These are phyloP conservation scores for Temnothorax rugatulus DNA, from an alignment of 2,888 invertebrate genomes.

Conservation along the genomic window DNA sequence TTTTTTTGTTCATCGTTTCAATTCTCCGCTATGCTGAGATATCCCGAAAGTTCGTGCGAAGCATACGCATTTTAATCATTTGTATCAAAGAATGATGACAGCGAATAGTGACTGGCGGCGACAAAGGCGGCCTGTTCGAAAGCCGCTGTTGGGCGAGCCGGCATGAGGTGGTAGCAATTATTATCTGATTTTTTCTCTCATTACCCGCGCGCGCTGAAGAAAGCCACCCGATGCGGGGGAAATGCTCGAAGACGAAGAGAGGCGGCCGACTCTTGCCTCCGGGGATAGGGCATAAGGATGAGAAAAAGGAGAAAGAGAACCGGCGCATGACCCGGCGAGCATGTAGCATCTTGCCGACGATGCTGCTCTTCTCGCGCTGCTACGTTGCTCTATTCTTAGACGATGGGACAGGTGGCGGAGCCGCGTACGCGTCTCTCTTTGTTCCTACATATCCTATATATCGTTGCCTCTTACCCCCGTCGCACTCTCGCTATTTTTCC, in stretches of 20 bases:
- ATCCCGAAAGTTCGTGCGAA: slow-evolving; percentile 3
- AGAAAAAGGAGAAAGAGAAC: slow-evolving; percentile 64
- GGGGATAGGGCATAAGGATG: slow-evolving; percentile 63
- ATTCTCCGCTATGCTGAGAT: too few relatives aligned
- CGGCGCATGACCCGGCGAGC: slow-evolving; percentile 65
- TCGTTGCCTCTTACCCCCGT: slow-evolving; percentile 42
- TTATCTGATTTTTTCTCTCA: slow-evolving; percentile 78
- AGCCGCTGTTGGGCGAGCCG: slow-evolving; percentile 20
- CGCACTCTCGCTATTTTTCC: slow-evolving; percentile 60
- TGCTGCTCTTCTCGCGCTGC: slow-evolving; percentile 59
- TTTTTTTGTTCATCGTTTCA: not conserved
- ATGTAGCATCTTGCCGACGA: slow-evolving; percentile 71
- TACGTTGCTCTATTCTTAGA: slow-evolving; percentile 83
- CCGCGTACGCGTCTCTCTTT: slow-evolving; percentile 65
- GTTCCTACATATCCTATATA: slow-evolving; percentile 64
- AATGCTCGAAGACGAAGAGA: slow-evolving; percentile 46
- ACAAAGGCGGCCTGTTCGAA: slow-evolving; percentile 21
- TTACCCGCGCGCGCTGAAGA: slow-evolving; percentile 67
- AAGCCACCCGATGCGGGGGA: slow-evolving; percentile 49
- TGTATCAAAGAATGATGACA: slow-evolving; percentile 32
- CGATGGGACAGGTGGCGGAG: slow-evolving; percentile 83
- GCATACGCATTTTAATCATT: slow-evolving; percentile 39
- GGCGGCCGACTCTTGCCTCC: slow-evolving; percentile 49
- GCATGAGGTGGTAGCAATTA: slow-evolving; percentile 75
- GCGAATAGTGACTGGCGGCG: slow-evolving; percentile 9